Base-by-base conservation (phyloP, 2,888 invertebrate genomes). In the Incurvaria masculella region DNA sequence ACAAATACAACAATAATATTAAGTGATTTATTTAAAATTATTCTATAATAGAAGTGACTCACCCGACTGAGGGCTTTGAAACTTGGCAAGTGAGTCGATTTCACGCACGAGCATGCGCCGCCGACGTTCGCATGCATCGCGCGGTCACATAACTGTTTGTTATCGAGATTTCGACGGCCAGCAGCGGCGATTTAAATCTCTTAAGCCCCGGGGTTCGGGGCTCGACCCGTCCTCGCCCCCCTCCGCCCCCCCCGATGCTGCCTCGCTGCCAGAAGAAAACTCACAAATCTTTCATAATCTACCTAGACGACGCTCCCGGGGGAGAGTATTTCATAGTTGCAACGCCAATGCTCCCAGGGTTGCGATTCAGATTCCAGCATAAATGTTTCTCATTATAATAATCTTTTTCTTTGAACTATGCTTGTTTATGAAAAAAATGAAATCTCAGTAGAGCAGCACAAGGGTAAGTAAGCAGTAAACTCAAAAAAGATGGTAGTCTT, bases 221-320 rank as follows among this genome's bases (percentile, higher is more conserved):
- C 33, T n/a, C 33, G 33, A 33, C 33, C 33, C 33, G 33, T n/a
- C 11, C 3, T 8, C 33, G 4, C 23, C 23, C 4, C 5, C 4
- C 5, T 10, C 5, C 23, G 5, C 10, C 10, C 23, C 23, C 5
- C 23, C 23, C n/a, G n/a, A 68, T 70, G 64, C 66, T 66, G 63
- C 68, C 68, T 33, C 43, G 27, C 20, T 21, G 64, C 65, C 67
- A 64, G 69, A 68, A 64, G 60, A 68, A 63, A 64, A 68, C 76
- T 72, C 79, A 78, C 79, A 79, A 79, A 79, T 79, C 79, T 79
- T 74, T 78, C 73, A 76, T 76, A 78, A 79, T 79, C 79, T 78
- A 61, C 57, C 39, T 33, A 33, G 33, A 33, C 33, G 61, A 60
- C 62, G 69, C 70, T 71, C 68, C 70, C 65, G 53, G 53, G 68